These are phyloP conservation scores for Otocyon megalotis DNA, from an alignment of 2,113 vertebrate genomes.

Conservation along the genomic window DNA sequence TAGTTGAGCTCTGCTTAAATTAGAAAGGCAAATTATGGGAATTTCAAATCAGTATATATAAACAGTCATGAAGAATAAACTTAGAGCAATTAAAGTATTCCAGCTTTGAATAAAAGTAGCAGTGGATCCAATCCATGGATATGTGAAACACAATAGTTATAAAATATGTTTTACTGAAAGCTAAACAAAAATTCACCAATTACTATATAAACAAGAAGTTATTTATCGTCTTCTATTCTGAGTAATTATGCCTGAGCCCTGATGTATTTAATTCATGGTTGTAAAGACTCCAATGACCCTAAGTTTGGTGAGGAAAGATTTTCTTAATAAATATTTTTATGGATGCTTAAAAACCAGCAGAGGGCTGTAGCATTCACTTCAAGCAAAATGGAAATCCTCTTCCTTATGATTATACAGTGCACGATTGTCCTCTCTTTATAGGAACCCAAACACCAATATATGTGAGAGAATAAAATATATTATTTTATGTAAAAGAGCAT, in stretches of 20 bases:
- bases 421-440: background rate
- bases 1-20: background rate
- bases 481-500: conserved; percentile 1
- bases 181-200: background rate
- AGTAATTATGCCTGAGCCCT: background rate
- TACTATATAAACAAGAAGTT: background rate
- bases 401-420: background rate
- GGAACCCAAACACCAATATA: background rate
- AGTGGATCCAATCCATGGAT: background rate
- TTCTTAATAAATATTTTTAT: background rate
- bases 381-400: background rate
- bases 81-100: background rate
- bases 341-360: background rate
- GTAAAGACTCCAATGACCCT: background rate
- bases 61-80: background rate
- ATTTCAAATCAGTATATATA: background rate
- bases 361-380: background rate
- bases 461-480: background rate
- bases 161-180: background rate
- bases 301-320: background rate
- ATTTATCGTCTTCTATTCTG: background rate
- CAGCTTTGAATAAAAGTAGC: background rate
- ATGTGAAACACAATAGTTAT: background rate
- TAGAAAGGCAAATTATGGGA: background rate
- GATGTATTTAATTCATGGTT: background rate